These are phyloP conservation scores for Synanceia verrucosa DNA, from an alignment of 2,797 vertebrate species.

Conservation along the genomic window DNA sequence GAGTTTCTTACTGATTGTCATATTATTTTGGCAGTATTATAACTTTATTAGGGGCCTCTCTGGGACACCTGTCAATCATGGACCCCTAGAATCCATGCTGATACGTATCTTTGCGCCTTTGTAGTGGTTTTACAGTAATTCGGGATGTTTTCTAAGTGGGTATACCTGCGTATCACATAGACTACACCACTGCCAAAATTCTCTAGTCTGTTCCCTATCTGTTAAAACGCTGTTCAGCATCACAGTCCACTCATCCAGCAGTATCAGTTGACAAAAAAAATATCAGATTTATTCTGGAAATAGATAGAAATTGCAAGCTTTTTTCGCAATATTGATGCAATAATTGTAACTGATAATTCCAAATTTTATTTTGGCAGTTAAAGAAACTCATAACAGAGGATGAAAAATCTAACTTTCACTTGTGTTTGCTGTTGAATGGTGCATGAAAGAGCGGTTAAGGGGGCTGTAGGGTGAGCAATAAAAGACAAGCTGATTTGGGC, in stretches of 20 bases:
- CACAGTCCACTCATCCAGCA: background rate
- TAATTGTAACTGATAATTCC: background rate
- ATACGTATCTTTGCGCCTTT: no score
- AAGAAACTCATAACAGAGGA: background rate
- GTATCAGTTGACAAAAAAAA: background rate
- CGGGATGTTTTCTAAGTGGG: no score
- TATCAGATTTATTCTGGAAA: background rate
- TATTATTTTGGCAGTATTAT: no score
- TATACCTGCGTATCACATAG: no score
- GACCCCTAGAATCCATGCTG: no score
- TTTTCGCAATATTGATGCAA: background rate
- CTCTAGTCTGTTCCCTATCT: slow-evolving; percentile 11
- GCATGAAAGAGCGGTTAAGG: slow-evolving; percentile 39
- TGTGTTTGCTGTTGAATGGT: slow-evolving; percentile 6
- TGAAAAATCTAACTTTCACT: background rate
- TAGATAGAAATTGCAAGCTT: background rate
- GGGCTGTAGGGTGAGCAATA: slow-evolving; percentile 46
- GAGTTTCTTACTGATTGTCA: no score
- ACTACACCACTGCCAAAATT: no score
- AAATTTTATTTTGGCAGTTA: background rate
- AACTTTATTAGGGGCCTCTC: no score
- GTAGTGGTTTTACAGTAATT: no score
- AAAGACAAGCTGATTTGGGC: slow-evolving; percentile 53
- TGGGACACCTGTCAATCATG: no score
- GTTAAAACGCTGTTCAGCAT: background rate